Base-by-base conservation (phyloP, 2,113 vertebrate species). In the Kryptolebias marmoratus region DNA sequence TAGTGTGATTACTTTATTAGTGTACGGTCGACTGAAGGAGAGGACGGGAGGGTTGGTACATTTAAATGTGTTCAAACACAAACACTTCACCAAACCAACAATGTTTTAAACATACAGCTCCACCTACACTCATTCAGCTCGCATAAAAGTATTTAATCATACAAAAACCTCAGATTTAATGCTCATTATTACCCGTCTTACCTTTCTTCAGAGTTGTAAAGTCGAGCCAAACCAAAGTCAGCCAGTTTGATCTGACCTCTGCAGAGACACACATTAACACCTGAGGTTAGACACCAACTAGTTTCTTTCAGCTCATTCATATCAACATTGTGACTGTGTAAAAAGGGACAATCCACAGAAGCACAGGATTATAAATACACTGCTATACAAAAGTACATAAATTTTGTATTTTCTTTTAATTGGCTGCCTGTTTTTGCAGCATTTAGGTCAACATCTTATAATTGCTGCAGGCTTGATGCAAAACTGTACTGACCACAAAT, bases 151-250 rank as follows among this genome's bases (percentile, higher is more conserved):
- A 57, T 14, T 52, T 16, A 56, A 48, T 62, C 18, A 28, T 1
- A 52, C 11, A 63, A 13, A 47, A 9, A 42, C 10, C 32, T 22
- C 22, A 28, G 5, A 68, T 52, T n/a, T 57, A 0, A 55, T 45
- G 27, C 27, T 22, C 32, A 27, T 15, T 13, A 16, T 22, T 22
- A 22, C 22, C 10, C 2, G 2, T 64, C 94, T 94, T 89, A 98
- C 98, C 98, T 99, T 92, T 99, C 98, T 85, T 99, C 98, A 0
- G 97, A 98, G 87, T 94, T 99, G 92, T 99, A 99, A 75, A 99
- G 96, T 44, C 98, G 96, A 76, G 98, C 97, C 65, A 98, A 93
- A 87, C 97, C 98, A 85, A 99, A 99, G 91, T 99, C 97, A 65
- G 97, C 97, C 70, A 98, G 93, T 85, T 98, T 99, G 89, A 98